Evolutionary conservation across 2,888 invertebrate genomes (phyloP), one percentile per base, ranked within the genome.

Genomic region (Aspidapion aeneum): DNA sequence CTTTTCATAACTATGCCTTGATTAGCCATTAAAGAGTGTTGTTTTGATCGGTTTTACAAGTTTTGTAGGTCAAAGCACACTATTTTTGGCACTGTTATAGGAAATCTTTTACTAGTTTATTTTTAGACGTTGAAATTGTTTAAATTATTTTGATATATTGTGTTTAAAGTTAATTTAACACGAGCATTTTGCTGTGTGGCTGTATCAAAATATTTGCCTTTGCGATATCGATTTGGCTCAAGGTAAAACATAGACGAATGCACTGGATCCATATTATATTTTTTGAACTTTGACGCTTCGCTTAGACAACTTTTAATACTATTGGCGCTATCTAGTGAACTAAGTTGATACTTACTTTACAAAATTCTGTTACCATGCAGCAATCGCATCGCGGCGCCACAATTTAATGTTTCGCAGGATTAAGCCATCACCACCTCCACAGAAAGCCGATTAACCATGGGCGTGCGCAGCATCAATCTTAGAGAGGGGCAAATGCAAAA

Each of bases 161-260:
- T 12, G 35, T 35, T 35, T 7, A 35, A 35, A 35, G 35, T 35
- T 35, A 35, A 35, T 35, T 35, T 35, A 7, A 35, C 3, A 5
- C 52, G 52, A 52, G 19, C 18, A n/a, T 18, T 48, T 52, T n/a
- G 52, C 52, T 7, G 52, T 19, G 52, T 18, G 18, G 52, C 52
- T 19, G 52, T 18, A 52, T 58, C 60, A 63, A 60, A 63, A 60
- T 60, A 57, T 62, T 60, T 61, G 56, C 58, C 60, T 63, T 60
- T 59, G 57, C 60, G 59, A 56, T 65, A 65, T 65, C 63, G 65
- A 65, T 65, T 61, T 63, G 60, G 65, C 60, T 65, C 65, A 63
- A 65, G 61, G 65, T 58, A 63, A 60, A 63, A 60, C 57, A 57
- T 58, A 56, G 60, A 48, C 54, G 56, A 60, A 60, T 63, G 58